These are phyloP conservation scores for Chiloscyllium punctatum DNA, from an alignment of 2,797 vertebrate genomes.

Conservation along the genomic window DNA sequence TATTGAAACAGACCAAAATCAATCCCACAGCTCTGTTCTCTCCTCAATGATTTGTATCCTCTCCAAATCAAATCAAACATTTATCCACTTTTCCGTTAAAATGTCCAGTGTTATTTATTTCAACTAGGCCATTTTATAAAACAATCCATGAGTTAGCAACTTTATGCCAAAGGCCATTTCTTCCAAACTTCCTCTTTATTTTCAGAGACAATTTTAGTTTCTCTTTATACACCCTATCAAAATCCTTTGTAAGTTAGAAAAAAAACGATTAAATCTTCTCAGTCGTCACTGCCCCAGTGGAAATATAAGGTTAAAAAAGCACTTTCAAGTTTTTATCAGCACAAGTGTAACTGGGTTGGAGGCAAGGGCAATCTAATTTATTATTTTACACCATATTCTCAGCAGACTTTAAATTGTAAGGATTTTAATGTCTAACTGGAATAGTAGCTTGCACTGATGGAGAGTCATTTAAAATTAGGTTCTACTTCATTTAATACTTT, in stretches of 20 bases:
- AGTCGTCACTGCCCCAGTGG: neutral
- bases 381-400: neutral
- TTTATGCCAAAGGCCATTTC: neutral
- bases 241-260: neutral
- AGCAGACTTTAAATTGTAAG: neutral
- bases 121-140: neutral
- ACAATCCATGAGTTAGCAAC: neutral
- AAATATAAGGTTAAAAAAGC: neutral
- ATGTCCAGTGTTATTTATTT: neutral
- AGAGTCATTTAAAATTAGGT: neutral
- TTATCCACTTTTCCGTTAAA: neutral
- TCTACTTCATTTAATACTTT: neutral
- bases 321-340: neutral
- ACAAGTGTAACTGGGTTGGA: neutral
- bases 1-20: neutral
- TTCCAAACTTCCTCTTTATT: slow-evolving; percentile 1
- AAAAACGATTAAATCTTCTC: neutral
- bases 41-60: neutral
- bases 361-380: neutral
- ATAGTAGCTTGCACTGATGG: no score
- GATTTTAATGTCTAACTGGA: neutral
- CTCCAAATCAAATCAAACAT: neutral
- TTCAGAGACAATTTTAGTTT: neutral
- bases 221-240: neutral
- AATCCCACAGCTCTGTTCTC: neutral